Evolutionary conservation across 2,888 invertebrate species (phyloP), one percentile per base, ranked within the genome.

Genomic region (Cryptophagus acutangulus): DNA sequence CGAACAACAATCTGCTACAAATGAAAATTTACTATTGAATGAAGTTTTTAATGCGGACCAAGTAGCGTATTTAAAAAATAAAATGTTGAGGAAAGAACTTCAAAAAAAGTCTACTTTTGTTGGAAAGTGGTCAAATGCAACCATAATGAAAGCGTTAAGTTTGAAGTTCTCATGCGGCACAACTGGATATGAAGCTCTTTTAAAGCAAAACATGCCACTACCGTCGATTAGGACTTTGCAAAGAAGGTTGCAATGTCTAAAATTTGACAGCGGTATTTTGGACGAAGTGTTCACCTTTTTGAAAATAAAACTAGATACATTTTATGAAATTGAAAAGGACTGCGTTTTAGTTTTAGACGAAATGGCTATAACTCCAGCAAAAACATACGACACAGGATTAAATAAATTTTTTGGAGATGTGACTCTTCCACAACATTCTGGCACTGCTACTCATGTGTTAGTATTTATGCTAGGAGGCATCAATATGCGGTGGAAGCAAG

Each of bases 391-490:
- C 38, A 17, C 30, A 6, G 36, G 43, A 2, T 35, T 41, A 33
- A 39, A 17, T 17, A 41, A 40, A 38, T 43, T 45, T 33, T 36
- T 43, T 33, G 49, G 40, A 8, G 41, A 49, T 12, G 43, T 44
- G 12, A 51, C 51, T 2, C 33, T 53, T 4, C 46, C 49, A 14
- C 30, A 50, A n/a, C 45, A 51, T 31, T 13, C 28, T 12, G 51
- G 45, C 25, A 10, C 33, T 25, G 54, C 58, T 12, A 54, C 45
- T 14, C 55, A 57, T 50, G 57, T 38, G 14, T 42, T 58, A 20
- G 57, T 58, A 13, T 50, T 59, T 35, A 52, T 61, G 50, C 28
- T 61, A 20, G 55, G 40, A 18, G 60, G 58, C 9, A 40, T 58
- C 9, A 43, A 35, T 13, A 41, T 40, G 14, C 30, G 52, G 14